Evolutionary conservation across 2,113 vertebrate genomes (phyloP), one percentile per base, ranked within the genome.

Genomic region (Atlantisia rogersi): DNA sequence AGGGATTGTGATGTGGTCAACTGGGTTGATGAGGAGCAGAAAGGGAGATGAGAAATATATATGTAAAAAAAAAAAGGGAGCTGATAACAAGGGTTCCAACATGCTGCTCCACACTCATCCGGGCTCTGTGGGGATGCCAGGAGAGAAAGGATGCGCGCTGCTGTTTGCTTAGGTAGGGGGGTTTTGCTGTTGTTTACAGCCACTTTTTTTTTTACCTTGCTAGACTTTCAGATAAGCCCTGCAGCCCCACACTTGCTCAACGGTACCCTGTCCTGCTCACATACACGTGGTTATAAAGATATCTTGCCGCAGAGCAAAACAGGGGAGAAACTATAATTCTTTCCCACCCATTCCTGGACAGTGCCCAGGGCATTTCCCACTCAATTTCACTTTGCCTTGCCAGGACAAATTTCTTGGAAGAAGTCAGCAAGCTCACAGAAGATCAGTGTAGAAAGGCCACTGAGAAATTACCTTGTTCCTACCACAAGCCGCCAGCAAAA

Each of bases 251-350:
- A 40, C 42, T 77, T 20, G n/a, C 77, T 63, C 2, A 0, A 79
- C 48, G 53, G 0, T 12, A 20, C 56, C 85, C 32, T 3, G 16
- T n/a, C 71, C 83, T 6, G 7, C 56, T 73, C 63, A 28, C 3
- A 0, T 0, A 28, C 32, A 3, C 3, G 0, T 14, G 55, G n/a
- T 24, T 76, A 76, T 58, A 46, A 88, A 93, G 85, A 74, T 35
- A 64, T 50, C 67, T 16, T 10, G 7, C 77, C 0, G 7, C 80
- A 69, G 53, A 81, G 73, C 59, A 56, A 65, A 92, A 71, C 0
- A 5, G 55, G 60, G 67, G 55, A 93, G 90, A 82, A 73, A 58
- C n/a, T 39, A 32, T 64, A 65, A 85, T 69, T 94, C 92, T 62
- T 65, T 14, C 88, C 82, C 9, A 7, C 50, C 65, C 18, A 0